Evolutionary conservation across 2,888 invertebrate species (phyloP).

Genomic region (Torymus texanus): DNA sequence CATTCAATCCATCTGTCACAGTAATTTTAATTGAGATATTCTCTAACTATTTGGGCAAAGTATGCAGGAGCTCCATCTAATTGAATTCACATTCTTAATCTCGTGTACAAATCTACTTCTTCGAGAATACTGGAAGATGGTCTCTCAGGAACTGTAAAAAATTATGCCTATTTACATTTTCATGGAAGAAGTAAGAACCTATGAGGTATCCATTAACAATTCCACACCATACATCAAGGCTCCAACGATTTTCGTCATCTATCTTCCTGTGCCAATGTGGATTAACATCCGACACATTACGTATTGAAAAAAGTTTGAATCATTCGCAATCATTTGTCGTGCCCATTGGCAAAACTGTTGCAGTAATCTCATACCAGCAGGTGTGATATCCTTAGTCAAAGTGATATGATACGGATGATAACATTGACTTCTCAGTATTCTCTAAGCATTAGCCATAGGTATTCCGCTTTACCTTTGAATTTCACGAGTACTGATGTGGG

Average conservation of each 20-base stretch:
- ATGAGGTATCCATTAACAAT: neutral
- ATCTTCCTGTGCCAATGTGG: constrained; percentile 1
- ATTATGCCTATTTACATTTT: neutral
- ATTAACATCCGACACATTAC: constrained; percentile 7
- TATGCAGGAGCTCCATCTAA: neutral
- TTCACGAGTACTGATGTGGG: neutral
- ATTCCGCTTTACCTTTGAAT: constrained; percentile 2
- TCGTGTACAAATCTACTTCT: too few species aligned
- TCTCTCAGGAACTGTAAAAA: neutral
- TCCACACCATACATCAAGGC: constrained; percentile 7
- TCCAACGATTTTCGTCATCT: neutral
- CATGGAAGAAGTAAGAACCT: neutral
- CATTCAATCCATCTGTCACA: neutral
- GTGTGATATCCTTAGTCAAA: neutral
- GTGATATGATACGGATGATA: neutral
- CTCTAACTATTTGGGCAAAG: too few species aligned
- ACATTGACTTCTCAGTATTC: neutral
- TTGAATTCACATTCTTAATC: too few species aligned
- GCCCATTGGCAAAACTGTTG: neutral
- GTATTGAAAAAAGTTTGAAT: neutral
- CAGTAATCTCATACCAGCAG: neutral
- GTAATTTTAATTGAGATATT: too few species aligned
- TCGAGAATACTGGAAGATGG: too few species aligned
- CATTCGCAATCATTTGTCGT: constrained; percentile 1
- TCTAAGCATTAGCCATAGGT: too few species aligned